These are phyloP conservation scores for Myxocyprinus asiaticus DNA, from an alignment of 2,113 vertebrate genomes.

Conservation along the genomic window DNA sequence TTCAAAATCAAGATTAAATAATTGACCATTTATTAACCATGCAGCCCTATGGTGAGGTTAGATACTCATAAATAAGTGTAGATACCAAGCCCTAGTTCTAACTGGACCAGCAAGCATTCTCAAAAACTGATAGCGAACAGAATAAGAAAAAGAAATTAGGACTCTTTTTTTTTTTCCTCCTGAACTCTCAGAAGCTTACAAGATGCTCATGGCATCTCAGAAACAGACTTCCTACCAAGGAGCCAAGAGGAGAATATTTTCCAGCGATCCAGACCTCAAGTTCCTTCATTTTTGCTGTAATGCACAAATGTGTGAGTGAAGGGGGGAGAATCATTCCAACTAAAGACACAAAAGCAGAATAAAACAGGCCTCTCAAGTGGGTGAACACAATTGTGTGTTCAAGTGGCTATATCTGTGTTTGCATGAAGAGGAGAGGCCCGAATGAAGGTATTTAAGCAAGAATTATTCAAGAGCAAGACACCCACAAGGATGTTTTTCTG, in stretches of 20 bases:
- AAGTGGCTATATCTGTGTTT: slow-evolving; percentile 24
- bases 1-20: too few species aligned
- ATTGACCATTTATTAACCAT: too few species aligned
- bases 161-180: too few species aligned
- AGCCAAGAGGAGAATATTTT: not conserved
- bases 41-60: too few species aligned
- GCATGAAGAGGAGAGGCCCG: not conserved
- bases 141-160: too few species aligned
- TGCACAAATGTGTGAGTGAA: not conserved
- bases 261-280: slow-evolving; percentile 12
- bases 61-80: too few species aligned
- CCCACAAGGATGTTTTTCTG: not conserved
- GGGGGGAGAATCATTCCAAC: not conserved
- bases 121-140: too few species aligned
- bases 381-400: slow-evolving; percentile 7
- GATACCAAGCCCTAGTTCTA: too few species aligned
- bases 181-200: not conserved
- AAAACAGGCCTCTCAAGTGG: slow-evolving; percentile 5
- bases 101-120: too few species aligned
- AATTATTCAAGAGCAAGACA: not conserved
- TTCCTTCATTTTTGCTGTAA: slow-evolving; percentile 12
- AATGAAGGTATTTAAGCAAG: slow-evolving; percentile 9
- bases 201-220: not conserved
- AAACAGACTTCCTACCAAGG: not conserved
- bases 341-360: not conserved